Evolutionary conservation across 2,888 invertebrate genomes (phyloP), one percentile per base, ranked within the genome.

Genomic region (Blastobasis adustella): DNA sequence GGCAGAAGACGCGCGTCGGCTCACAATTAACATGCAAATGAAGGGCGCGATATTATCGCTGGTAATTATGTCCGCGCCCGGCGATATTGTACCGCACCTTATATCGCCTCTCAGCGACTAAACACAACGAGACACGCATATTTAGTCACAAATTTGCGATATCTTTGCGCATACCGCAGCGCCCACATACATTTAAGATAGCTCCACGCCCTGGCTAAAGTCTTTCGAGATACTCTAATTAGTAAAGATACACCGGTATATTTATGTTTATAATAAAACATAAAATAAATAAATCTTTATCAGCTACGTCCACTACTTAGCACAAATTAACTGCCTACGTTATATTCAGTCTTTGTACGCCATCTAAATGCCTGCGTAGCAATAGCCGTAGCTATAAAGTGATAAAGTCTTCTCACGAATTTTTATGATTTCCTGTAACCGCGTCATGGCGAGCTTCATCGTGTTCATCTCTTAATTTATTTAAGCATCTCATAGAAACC

Each of bases 21-120:
- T 46, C 47, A 79, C 83, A 84, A 86, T 88, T 86, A 85, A 81
- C 82, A 87, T 87, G 85, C 79, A 84, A 88, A 87, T 88, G 82
- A 83, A 79, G 71, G 74, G 71, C 69, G 73, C 73, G 87, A 88
- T 86, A 86, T 81, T 80, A 86, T 85, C 86, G 69, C 71, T 82
- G 64, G 80, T 84, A 82, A 84, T 86, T 82, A 86, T 79, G 79
- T 78, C 78, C 77, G 73, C 69, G 67, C 69, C 72, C 72, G 73
- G 75, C 79, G 76, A 76, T 84, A 82, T 78, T 78, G 74, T 79
- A 79, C 69, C 63, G 69, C 73, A 75, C 68, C 75, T 77, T 79
- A 81, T 78, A 71, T 68, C 62, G 72, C 60, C 60, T 60, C 67
- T 71, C 65, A 63, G 4, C 66, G 58, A 69, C 73, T 73, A 66